These are phyloP conservation scores for Labeo calbasu DNA, from an alignment of 2,797 vertebrate species.

Conservation along the genomic window DNA sequence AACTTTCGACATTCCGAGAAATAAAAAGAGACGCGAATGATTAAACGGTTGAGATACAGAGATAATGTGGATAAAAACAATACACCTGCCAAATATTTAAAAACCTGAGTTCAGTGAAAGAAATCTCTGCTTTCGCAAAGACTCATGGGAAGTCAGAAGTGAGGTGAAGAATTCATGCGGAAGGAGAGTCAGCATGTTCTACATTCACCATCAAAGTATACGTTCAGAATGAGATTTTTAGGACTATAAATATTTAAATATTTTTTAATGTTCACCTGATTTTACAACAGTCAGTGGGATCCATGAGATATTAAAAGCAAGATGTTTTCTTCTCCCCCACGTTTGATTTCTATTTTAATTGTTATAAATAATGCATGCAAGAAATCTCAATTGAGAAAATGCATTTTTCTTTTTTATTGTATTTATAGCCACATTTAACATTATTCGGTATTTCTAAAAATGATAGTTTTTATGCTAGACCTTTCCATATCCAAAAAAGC, in stretches of 20 bases:
- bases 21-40: too few species aligned
- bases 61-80: neutral
- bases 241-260: neutral
- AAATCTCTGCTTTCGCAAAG: neutral
- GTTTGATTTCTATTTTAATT: neutral
- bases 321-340: too few species aligned
- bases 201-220: neutral
- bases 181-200: neutral
- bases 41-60: neutral
- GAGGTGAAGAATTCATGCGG: neutral
- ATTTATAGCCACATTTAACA: neutral
- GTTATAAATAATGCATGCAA: neutral
- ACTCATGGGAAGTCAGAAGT: neutral
- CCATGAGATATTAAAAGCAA: neutral
- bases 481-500: neutral
- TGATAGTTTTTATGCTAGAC: neutral
- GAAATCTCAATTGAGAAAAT: neutral
- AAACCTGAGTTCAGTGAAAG: neutral
- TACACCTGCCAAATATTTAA: neutral
- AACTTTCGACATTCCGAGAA: neutral
- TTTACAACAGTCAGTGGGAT: conserved; percentile 15
- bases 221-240: neutral
- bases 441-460: neutral
- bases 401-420: neutral
- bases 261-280: neutral